These are phyloP conservation scores for Puma concolor DNA, from an alignment of 2,113 vertebrate genomes.

Conservation along the genomic window DNA sequence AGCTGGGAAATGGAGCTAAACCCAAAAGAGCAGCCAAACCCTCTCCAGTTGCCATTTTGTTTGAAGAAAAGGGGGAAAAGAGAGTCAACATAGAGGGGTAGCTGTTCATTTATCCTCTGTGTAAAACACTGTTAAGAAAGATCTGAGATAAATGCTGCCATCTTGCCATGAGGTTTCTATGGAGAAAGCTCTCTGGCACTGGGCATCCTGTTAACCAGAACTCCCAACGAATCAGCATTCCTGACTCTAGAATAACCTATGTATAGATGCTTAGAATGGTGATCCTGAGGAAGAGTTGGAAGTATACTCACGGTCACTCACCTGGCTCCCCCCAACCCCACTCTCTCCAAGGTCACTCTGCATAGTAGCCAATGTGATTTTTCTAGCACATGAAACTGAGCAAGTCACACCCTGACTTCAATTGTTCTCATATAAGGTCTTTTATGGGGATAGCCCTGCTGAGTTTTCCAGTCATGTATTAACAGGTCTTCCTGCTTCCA, in stretches of 20 bases:
- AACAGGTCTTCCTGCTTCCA: background rate
- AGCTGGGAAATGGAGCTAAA: background rate
- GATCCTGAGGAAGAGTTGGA: background rate
- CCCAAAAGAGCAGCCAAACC: background rate
- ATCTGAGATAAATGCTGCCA: background rate
- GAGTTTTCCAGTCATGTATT: background rate
- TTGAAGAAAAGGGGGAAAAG: background rate
- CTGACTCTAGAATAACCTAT: background rate
- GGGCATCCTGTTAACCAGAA: background rate
- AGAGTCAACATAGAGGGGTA: background rate
- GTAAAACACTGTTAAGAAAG: background rate
- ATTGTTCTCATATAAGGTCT: background rate
- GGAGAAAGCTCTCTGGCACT: background rate
- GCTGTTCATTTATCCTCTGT: background rate
- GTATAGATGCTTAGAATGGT: background rate
- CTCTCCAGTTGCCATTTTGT: slow-evolving; percentile 1
- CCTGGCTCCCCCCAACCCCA: background rate
- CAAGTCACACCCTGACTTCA: background rate
- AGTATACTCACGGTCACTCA: background rate
- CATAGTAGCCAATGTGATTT: background rate
- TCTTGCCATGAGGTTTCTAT: background rate
- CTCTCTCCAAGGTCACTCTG: background rate
- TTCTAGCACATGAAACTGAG: background rate
- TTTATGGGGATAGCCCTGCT: background rate
- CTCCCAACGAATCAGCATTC: background rate